Evolutionary conservation across 2,888 invertebrate species (phyloP), one percentile per base, ranked within the genome.

Genomic region (Entomobrya proxima): DNA sequence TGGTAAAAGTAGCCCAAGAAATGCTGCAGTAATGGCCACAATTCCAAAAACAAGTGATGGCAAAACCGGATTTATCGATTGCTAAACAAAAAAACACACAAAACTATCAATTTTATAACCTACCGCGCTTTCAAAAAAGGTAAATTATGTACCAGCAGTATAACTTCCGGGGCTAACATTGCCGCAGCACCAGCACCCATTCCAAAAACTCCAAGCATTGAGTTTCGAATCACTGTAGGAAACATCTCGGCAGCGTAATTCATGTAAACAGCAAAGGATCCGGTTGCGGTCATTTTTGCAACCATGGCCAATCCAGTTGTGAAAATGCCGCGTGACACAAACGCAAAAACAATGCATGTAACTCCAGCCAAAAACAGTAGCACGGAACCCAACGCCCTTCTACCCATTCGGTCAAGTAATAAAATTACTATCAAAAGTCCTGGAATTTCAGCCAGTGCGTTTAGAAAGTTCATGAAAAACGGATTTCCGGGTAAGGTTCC

Each of bases 211-310:
- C 97, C 97, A 91, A 97, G 93, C 0, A 96, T 96, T 0, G 96
- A 96, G 91, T 96, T 96, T 44, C 97, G 93, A 2, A 97, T 94
- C 0, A 96, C 96, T 0, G 88, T 87, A 0, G 96, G 97, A 91
- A 96, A 97, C 21, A 96, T 91, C 92, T 97, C 96, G 0, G 96
- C 96, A 0, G 96, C 96, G 91, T 96, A 97, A 90, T 96, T 97
- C 91, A 96, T 97, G 87, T 96, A 94, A 35, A 96, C 95, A n/a
- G 96, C 96, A 92, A 97, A 97, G 0, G 96, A 96, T 75, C 96
- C 95, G 5, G 96, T 91, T 40, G 92, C 92, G 2, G 80, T 78
- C n/a, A n/a, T n/a, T n/a, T n/a, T n/a, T n/a, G n/a, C n/a, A n/a
- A n/a, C n/a, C n/a, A n/a, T n/a, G n/a, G n/a, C n/a, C n/a, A n/a